Percentiles rank a stretch among this genome's conserved stretches.
Conservation (phyloP, 1,140 invertebrate genomes). For the Glossosoma conforme region DNA sequence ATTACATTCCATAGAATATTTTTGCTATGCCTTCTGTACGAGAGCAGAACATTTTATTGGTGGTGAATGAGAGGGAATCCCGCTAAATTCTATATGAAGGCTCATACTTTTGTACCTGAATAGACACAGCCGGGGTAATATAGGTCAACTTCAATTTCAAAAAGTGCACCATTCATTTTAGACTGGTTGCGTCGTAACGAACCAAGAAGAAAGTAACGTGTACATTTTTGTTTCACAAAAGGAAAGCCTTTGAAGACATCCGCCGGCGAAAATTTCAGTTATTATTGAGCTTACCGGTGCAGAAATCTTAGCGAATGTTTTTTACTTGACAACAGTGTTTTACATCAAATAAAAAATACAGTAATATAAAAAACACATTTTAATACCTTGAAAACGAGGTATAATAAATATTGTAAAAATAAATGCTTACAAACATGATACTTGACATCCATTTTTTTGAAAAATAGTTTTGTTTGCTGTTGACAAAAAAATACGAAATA, state of each 20-base stretch:
- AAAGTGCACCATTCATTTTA: conserved; percentile 27
- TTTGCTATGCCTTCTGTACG: neutral
- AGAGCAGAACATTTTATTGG: conserved; percentile 3
- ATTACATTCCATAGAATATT: neutral
- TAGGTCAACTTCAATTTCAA: conserved; percentile 28
- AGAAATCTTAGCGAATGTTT: too few relatives aligned
- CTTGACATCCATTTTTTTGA: too few relatives aligned
- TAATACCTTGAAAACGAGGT: too few relatives aligned
- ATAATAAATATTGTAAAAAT: too few relatives aligned
- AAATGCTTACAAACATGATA: too few relatives aligned
- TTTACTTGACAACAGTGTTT: too few relatives aligned
- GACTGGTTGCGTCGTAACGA: conserved; percentile 17
- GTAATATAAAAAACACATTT: too few relatives aligned
- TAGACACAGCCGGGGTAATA: conserved; percentile 13
- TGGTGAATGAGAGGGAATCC: conserved; percentile 3
- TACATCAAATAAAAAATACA: too few relatives aligned
- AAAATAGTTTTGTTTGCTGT: too few relatives aligned
- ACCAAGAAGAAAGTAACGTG: conserved; percentile 7
- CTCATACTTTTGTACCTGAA: conserved; percentile 20
- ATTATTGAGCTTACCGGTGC: neutral
- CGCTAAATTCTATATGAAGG: conserved; percentile 13
- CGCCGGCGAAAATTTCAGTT: conserved; percentile 2
- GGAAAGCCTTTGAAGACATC: neutral
- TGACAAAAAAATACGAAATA: too few relatives aligned
- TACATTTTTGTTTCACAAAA: conserved; percentile 4